These are phyloP conservation scores for Nautilus pompilius DNA, from an alignment of 1,140 invertebrate species.

Conservation along the genomic window DNA sequence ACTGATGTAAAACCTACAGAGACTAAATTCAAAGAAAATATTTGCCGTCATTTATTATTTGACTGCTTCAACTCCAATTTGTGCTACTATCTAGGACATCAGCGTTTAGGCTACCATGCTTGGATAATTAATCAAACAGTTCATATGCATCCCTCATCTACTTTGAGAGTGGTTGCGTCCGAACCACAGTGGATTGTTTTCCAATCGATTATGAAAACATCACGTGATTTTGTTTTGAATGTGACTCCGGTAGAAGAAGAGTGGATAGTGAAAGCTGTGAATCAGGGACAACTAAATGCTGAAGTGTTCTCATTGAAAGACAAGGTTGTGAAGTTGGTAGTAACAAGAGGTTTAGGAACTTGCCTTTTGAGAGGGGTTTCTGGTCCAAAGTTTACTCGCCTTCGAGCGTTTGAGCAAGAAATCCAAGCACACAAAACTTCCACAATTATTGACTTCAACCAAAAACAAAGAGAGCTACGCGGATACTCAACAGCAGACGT, in stretches of 20 bases:
- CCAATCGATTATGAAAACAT: slow-evolving; percentile 31
- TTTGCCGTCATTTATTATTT: slow-evolving; percentile 15
- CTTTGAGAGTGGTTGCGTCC: slow-evolving; percentile 17
- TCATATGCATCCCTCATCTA: slow-evolving; percentile 41
- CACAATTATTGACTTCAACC: not conserved
- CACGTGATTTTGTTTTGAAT: slow-evolving; percentile 36
- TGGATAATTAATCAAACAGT: slow-evolving; percentile 21
- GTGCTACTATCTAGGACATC: slow-evolving; percentile 33
- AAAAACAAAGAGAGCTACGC: not conserved
- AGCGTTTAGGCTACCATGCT: slow-evolving; percentile 33
- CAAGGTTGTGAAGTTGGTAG: not conserved
- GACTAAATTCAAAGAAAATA: not conserved
- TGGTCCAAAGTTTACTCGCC: not conserved
- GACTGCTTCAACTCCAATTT: slow-evolving; percentile 16
- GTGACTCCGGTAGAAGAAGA: slow-evolving; percentile 31
- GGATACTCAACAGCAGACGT: not conserved
- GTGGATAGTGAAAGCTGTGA: slow-evolving; percentile 18
- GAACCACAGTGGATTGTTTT: slow-evolving; percentile 38
- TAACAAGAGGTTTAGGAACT: not conserved
- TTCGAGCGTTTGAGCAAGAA: not conserved
- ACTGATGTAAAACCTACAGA: slow-evolving; percentile 11
- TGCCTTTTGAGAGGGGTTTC: not conserved
- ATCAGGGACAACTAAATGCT: slow-evolving; percentile 12
- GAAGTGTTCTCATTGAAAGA: no score
- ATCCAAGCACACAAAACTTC: not conserved